phyloP scores from a whole-genome alignment of 2,888 invertebrate species.

The Hesperia comma region DNA sequence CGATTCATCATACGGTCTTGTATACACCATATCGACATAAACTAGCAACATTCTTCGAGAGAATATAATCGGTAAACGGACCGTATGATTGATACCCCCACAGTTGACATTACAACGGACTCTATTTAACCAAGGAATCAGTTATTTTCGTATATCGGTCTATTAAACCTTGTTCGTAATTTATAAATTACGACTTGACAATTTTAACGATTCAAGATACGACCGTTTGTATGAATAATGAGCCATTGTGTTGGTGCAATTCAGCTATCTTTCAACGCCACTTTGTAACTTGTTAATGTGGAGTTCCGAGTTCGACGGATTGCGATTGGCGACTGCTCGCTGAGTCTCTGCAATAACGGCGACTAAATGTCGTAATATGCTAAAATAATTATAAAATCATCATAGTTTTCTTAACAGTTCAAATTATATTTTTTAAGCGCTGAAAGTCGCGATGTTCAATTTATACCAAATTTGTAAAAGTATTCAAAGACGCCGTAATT shows the following conservation, averaged over 20 bases:
- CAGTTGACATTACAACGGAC: constrained; percentile 31
- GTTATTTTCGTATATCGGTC: constrained; percentile 28
- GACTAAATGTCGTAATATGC: too few species aligned
- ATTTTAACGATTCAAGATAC: constrained; percentile 24
- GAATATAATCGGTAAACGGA: constrained; percentile 12
- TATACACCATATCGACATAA: too few species aligned
- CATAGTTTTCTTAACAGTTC: too few species aligned
- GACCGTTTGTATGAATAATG: constrained; percentile 28
- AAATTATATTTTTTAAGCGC: too few species aligned
- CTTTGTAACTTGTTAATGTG: constrained; percentile 17
- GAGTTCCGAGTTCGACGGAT: neutral
- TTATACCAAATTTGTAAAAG: too few species aligned
- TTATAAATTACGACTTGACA: constrained; percentile 27
- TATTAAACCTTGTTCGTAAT: constrained; percentile 24
- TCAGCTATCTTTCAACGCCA: constrained; percentile 31
- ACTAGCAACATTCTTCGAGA: neutral
- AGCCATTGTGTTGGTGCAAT: constrained; percentile 18
- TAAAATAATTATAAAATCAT: too few species aligned
- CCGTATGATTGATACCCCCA: constrained; percentile 13
- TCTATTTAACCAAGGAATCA: constrained; percentile 36
- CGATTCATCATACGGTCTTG: neutral
- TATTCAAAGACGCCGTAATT: too few species aligned
- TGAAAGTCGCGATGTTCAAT: too few species aligned
- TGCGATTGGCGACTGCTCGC: neutral
- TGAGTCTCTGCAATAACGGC: too few species aligned